Evolutionary conservation across 2,113 vertebrate species (phyloP).

Genomic region (Fukomys damarensis): DNA sequence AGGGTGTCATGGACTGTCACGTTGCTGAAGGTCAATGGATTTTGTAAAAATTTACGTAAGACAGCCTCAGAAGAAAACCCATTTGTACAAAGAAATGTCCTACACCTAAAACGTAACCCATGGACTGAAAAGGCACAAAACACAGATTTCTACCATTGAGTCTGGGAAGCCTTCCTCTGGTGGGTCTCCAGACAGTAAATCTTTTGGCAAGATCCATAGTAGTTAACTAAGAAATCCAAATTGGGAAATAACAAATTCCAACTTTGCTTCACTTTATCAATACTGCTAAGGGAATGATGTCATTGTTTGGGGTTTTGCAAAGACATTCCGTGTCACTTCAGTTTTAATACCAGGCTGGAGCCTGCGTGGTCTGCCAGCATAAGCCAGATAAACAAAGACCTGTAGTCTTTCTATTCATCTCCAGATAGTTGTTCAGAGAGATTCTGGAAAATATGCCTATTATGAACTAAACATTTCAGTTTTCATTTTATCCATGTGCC

Average conservation of each 20-base stretch:
- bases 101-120: not conserved
- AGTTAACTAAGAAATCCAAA: constrained; percentile 81
- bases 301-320: constrained; percentile 93
- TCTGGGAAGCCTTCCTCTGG: not conserved
- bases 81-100: not conserved
- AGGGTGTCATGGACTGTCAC: not conserved
- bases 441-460: constrained; percentile 87
- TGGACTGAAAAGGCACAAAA: not conserved
- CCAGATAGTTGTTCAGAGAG: constrained; percentile 85
- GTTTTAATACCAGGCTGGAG: constrained; percentile 94
- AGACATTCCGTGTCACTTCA: constrained; percentile 91
- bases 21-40: not conserved
- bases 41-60: not conserved
- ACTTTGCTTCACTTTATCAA: constrained; percentile 87
- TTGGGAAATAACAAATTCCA: constrained; percentile 82
- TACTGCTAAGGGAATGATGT: constrained; percentile 89
- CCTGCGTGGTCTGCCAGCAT: constrained; percentile 90
- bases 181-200: not conserved
- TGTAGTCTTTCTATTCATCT: constrained; percentile 87
- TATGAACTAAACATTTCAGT: constrained; percentile 88
- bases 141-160: not conserved
- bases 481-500: constrained; percentile 88
- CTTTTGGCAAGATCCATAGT: constrained; percentile 70
- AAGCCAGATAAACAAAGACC: constrained; percentile 93
- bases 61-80: not conserved